Conservation (phyloP, 2,888 invertebrate species). For the Nomada fucata region DNA sequence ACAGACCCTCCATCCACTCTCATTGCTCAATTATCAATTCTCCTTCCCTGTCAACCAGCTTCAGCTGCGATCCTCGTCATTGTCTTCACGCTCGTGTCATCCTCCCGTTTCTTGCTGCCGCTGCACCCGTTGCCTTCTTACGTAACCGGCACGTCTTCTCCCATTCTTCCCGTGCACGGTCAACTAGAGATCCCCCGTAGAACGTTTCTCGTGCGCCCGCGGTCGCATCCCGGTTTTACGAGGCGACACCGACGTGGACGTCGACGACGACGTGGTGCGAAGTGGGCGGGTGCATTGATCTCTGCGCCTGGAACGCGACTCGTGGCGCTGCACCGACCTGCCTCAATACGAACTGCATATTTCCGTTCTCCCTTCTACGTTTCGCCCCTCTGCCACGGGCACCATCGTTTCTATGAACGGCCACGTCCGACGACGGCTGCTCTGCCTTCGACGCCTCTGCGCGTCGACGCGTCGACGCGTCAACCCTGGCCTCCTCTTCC, state of each 20-base stretch:
- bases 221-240: conserved; percentile 45
- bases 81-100: background rate
- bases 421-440: conserved; percentile 32
- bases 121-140: conserved; percentile 26
- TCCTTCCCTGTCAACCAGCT: too few species aligned
- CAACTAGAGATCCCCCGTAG: background rate
- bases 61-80: background rate
- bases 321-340: conserved; percentile 80
- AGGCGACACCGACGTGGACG: conserved; percentile 41
- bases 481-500: conserved; percentile 6
- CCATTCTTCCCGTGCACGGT: conserved; percentile 12
- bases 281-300: conserved; percentile 76
- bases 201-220: conserved; percentile 6
- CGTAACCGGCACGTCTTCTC: conserved; percentile 26
- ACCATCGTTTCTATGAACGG: conserved; percentile 51
- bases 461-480: conserved; percentile 50
- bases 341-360: conserved; percentile 80
- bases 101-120: background rate
- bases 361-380: conserved; percentile 48
- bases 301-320: conserved; percentile 71
- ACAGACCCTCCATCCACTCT: too few species aligned
- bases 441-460: conserved; percentile 47
- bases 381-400: background rate
- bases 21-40: too few species aligned
- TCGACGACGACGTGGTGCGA: conserved; percentile 55